These are phyloP conservation scores for Netelia inedita DNA, from an alignment of 2,888 invertebrate genomes.

Conservation along the genomic window DNA sequence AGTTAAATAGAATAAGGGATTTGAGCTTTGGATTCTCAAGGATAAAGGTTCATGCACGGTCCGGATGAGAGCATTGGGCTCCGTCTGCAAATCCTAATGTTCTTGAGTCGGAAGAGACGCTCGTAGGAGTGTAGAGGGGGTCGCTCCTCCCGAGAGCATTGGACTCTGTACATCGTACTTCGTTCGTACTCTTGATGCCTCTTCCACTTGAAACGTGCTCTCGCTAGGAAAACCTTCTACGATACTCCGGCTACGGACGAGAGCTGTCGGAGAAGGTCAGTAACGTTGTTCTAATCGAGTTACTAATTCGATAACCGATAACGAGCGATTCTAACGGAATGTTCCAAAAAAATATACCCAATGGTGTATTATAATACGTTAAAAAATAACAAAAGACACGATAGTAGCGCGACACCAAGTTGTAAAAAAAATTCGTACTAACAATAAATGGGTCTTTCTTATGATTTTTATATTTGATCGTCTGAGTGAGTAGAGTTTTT, in stretches of 20 bases:
- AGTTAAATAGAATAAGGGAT: conserved; percentile 69
- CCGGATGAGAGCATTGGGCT: conserved; percentile 37
- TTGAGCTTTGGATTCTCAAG: conserved; percentile 60
- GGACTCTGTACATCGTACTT: conserved; percentile 26
- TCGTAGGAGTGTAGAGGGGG: background rate
- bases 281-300: conserved; percentile 15
- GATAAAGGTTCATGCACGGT: conserved; percentile 44
- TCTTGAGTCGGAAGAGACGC: conserved; percentile 47
- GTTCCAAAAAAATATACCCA: background rate
- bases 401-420: no score
- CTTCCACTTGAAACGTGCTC: conserved; percentile 21
- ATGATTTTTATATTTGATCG: background rate
- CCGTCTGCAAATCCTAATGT: conserved; percentile 53
- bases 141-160: conserved; percentile 38
- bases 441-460: no score
- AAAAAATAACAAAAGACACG: no score
- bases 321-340: background rate
- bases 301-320: conserved; percentile 18
- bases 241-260: conserved; percentile 3
- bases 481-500: background rate
- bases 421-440: no score
- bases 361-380: no score
- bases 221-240: conserved; percentile 17
- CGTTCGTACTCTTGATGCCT: conserved; percentile 40
- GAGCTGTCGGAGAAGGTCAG: conserved; percentile 16